Base-by-base conservation (phyloP, 2,888 invertebrate species). In the Cataglyphis livida region DNA sequence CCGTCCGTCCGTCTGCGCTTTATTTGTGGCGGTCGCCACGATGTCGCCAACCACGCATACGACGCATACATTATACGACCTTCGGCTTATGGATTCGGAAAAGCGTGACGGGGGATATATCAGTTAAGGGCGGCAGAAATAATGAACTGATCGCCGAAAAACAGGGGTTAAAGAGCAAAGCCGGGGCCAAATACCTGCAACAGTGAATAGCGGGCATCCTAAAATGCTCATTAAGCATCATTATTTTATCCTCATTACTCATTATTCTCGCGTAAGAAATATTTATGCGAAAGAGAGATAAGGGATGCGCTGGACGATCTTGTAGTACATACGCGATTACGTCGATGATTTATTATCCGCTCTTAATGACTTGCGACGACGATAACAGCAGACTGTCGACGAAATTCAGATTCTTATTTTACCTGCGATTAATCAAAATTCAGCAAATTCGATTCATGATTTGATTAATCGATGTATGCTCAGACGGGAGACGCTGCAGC, bases 21-120 rank as follows among this genome's bases (percentile, higher is more conserved):
- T 92, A 92, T 92, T 91, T 90, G 90, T 91, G 91, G 85, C 89
- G 89, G 89, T 88, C 91, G 92, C 90, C 91, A 85, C 89, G 87
- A 85, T 87, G 91, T 92, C 92, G 91, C 92, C 91, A 89, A 81
- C 83, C 86, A 86, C 83, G 84, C 84, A 86, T 87, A 84, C 82
- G 82, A 84, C 84, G 81, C 85, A 88, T 88, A 85, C 87, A 88
- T 89, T 89, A 79, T 81, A 81, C 87, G 87, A 85, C 87, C 87
- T 89, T 89, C 86, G 84, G 71, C 35, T 79, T 85, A 84, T 84
- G 68, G 73, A 76, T 70, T 81, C 51, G 66, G 59, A 18, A 76
- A 76, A 70, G 41, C 76, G 54, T 21, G 79, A 83, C 62, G 78
- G 75, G 76, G 78, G 82, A 81, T 84, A 68, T 7, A n/a, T 73